Conservation (phyloP, 2,797 vertebrate genomes). For the Argya squamiceps region DNA sequence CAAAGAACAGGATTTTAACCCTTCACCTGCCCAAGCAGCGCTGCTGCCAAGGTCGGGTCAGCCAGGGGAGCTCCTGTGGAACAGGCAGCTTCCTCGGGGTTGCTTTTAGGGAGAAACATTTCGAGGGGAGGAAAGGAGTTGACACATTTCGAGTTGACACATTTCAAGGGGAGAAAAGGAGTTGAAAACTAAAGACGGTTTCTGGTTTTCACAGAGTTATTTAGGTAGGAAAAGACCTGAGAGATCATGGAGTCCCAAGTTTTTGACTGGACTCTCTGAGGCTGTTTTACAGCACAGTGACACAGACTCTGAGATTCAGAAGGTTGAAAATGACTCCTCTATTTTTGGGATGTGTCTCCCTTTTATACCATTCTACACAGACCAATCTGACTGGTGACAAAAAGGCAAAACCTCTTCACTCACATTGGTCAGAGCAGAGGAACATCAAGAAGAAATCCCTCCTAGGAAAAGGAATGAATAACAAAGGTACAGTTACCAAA, state of each 20-base stretch:
- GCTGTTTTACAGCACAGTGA: too few species aligned
- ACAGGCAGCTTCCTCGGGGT: rapidly evolving
- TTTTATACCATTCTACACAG: too few species aligned
- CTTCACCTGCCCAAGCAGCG: not conserved
- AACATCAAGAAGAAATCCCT: too few species aligned
- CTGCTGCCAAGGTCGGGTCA: not conserved
- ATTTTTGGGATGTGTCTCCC: too few species aligned
- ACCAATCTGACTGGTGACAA: too few species aligned
- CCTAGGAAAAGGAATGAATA: too few species aligned
- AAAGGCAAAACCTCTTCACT: too few species aligned
- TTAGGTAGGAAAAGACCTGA: not conserved
- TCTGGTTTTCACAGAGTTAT: not conserved
- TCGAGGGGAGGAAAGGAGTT: not conserved
- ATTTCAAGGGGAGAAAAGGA: not conserved
- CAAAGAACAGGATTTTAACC: not conserved
- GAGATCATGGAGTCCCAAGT: not conserved
- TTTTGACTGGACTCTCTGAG: too few species aligned
- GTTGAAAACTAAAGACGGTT: not conserved
- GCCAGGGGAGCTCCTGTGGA: not conserved
- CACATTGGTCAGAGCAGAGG: too few species aligned
- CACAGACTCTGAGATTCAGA: too few species aligned
- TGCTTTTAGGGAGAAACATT: not conserved
- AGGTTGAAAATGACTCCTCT: too few species aligned
- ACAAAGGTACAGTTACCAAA: too few species aligned
- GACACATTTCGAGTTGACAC: not conserved